Percentiles rank a stretch among this genome's conserved stretches.
Evolutionary conservation across 2,113 vertebrate genomes (phyloP).

Genomic region (Alosa alosa): DNA sequence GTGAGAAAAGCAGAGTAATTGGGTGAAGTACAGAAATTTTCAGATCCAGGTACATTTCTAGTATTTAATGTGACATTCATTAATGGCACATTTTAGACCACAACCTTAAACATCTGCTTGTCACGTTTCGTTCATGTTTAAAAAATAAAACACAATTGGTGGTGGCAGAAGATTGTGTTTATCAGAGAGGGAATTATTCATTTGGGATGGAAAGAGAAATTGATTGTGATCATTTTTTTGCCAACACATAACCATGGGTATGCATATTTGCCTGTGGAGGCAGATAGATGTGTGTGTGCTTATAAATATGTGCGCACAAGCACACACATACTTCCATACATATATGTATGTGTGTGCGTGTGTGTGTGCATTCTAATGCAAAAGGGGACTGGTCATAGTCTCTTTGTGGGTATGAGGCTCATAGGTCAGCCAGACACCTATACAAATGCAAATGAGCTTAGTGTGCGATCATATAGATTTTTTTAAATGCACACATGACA

Average conservation of each 20-base stretch:
- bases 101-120: too few species aligned
- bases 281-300: neutral
- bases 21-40: too few species aligned
- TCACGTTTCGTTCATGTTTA: too few species aligned
- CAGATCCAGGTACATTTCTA: too few species aligned
- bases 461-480: slow-evolving; percentile 29
- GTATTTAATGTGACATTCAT: too few species aligned
- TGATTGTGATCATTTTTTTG: neutral
- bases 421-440: slow-evolving; percentile 26
- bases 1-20: too few species aligned
- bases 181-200: neutral
- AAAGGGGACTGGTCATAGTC: slow-evolving; percentile 28
- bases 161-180: neutral
- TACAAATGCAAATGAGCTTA: slow-evolving; percentile 41
- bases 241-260: neutral
- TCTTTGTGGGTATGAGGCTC: slow-evolving; percentile 34
- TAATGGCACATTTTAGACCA: too few species aligned
- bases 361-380: slow-evolving; percentile 43
- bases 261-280: slow-evolving; percentile 11
- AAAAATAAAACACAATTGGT: too few species aligned
- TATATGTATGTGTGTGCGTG: neutral
- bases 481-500: slow-evolving; percentile 17
- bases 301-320: too few species aligned
- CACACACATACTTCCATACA: too few species aligned
- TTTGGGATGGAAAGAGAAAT: neutral